phyloP scores from a whole-genome alignment of 92 coral and sea anemone species.

The Palythoa grandis region DNA sequence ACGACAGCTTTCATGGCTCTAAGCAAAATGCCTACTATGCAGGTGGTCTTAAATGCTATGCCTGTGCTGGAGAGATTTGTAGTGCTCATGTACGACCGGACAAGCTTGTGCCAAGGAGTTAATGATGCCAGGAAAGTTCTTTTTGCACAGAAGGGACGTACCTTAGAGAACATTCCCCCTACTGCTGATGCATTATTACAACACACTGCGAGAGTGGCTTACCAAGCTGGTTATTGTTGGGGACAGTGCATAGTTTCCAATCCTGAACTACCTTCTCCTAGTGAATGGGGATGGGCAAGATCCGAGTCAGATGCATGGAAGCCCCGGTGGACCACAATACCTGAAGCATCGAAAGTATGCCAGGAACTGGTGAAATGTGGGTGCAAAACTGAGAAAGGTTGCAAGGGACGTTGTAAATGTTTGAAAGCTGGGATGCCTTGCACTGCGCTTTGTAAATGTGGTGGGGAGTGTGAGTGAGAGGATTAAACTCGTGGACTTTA shows the following conservation, averaged over 20 bases:
- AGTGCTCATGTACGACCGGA: slow-evolving; percentile 49
- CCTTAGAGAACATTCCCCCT: slow-evolving; percentile 49
- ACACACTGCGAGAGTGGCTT: slow-evolving; percentile 50
- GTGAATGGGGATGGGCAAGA: slow-evolving; percentile 63
- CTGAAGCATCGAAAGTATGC: slow-evolving; percentile 50
- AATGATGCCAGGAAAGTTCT: slow-evolving; percentile 48
- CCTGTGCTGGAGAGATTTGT: slow-evolving; percentile 50
- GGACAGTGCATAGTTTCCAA: slow-evolving; percentile 39
- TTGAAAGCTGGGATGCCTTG: slow-evolving; percentile 43
- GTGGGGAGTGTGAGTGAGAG: slow-evolving; percentile 50
- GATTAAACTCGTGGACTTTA: no score
- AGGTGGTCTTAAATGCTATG: slow-evolving; percentile 34
- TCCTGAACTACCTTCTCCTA: slow-evolving; percentile 41
- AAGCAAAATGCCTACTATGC: slow-evolving; percentile 26
- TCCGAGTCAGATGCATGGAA: slow-evolving; percentile 36
- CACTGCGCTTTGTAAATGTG: slow-evolving; percentile 56
- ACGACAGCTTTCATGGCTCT: slow-evolving; percentile 35
- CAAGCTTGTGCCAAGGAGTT: slow-evolving; percentile 30
- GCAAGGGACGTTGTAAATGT: slow-evolving; percentile 53
- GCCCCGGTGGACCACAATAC: slow-evolving; percentile 51
- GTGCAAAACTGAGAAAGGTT: slow-evolving; percentile 46
- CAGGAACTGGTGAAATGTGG: slow-evolving; percentile 61
- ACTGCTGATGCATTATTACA: slow-evolving; percentile 59
- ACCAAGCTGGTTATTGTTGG: slow-evolving; percentile 55
- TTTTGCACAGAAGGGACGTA: slow-evolving; percentile 50